Conservation (phyloP, 2,797 vertebrate species). For the Cossypha polioptera region DNA sequence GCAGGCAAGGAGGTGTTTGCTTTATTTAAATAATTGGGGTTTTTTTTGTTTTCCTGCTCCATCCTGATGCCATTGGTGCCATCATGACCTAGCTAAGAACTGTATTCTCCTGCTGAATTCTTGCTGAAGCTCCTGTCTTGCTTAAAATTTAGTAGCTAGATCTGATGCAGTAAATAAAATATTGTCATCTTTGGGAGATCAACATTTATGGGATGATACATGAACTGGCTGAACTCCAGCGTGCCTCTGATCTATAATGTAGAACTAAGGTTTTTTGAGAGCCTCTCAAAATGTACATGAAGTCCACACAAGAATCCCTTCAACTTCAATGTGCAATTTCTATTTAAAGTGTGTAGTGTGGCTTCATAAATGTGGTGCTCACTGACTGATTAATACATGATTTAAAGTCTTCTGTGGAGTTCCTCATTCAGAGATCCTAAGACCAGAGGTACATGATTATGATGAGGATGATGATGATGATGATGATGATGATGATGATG, state of each 20-base stretch:
- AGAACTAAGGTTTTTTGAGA: background rate
- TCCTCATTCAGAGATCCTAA: background rate
- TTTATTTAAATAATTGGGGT: background rate
- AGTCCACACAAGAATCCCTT: background rate
- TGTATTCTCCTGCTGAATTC: background rate
- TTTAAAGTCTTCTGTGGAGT: background rate
- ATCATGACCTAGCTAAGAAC: background rate
- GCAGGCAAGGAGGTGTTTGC: background rate
- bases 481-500: background rate
- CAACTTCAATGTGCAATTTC: background rate
- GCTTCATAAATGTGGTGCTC: background rate
- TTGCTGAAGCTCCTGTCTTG: background rate
- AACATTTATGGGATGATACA: background rate
- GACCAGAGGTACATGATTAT: background rate
- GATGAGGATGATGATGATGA: background rate
- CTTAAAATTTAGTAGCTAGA: background rate
- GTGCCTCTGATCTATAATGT: background rate
- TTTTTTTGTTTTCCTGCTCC: background rate
- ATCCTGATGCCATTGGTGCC: background rate
- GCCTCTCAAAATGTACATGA: background rate
- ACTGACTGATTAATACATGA: background rate
- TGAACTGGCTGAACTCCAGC: background rate
- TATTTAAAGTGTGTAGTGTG: background rate
- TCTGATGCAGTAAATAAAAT: slow-evolving; percentile 1
- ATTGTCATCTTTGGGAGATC: background rate